These are phyloP conservation scores for Macroteleia sp. DNA, from an alignment of 2,888 invertebrate genomes.

Conservation along the genomic window DNA sequence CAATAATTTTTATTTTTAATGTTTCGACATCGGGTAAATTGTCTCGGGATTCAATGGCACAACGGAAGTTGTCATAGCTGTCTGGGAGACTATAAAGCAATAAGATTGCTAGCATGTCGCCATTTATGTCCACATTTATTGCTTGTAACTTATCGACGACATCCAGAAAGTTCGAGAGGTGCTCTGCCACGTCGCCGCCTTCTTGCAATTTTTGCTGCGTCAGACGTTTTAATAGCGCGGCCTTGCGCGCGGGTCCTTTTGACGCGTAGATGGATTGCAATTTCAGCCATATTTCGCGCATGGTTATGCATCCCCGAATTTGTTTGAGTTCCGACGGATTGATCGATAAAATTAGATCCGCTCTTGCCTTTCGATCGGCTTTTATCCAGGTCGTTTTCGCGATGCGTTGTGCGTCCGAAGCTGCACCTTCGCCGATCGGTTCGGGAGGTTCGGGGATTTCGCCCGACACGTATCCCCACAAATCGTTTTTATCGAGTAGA, in stretches of 20 bases:
- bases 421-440: neutral
- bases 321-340: slow-evolving; percentile 30
- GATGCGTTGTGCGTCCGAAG: neutral
- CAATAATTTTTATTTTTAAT: slow-evolving; percentile 28
- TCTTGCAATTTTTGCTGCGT: slow-evolving; percentile 28
- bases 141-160: slow-evolving; percentile 37
- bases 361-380: slow-evolving; percentile 1
- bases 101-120: slow-evolving; percentile 25
- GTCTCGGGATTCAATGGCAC: slow-evolving; percentile 54
- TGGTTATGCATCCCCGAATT: slow-evolving; percentile 3
- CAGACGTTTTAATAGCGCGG: slow-evolving; percentile 18
- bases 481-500: no score
- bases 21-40: slow-evolving; percentile 33
- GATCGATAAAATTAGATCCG: slow-evolving; percentile 22
- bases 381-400: slow-evolving; percentile 1
- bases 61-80: neutral
- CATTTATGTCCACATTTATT: slow-evolving; percentile 17
- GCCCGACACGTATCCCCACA: slow-evolving; percentile 25
- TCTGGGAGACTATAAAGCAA: slow-evolving; percentile 13
- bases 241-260: slow-evolving; percentile 23
- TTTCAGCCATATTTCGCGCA: slow-evolving; percentile 15
- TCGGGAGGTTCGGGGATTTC: neutral
- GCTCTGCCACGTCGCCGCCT: slow-evolving; percentile 16
- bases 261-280: slow-evolving; percentile 6
- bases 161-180: slow-evolving; percentile 31